These are phyloP conservation scores for Tragelaphus scriptus DNA, from an alignment of 2,113 vertebrate genomes.

Conservation along the genomic window DNA sequence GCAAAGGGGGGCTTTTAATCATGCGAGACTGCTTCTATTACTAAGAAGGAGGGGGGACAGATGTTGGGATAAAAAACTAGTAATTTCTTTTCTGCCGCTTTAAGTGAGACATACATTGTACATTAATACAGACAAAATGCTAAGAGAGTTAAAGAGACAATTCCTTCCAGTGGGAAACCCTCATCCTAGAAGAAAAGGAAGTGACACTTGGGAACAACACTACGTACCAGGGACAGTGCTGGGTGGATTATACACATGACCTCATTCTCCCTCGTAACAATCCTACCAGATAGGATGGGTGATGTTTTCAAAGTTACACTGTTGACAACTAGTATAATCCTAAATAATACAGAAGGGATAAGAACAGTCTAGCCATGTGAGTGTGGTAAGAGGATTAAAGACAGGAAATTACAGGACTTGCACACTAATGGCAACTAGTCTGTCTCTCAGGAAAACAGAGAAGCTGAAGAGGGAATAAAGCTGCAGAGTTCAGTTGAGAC, in stretches of 20 bases:
- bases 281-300: not conserved
- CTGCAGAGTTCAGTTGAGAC: not conserved
- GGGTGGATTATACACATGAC: not conserved
- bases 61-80: not conserved
- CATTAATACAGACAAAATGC: not conserved
- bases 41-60: not conserved
- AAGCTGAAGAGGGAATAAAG: not conserved
- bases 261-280: not conserved
- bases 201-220: not conserved
- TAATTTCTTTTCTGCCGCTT: not conserved
- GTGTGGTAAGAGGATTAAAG: not conserved
- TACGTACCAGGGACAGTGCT: not conserved
- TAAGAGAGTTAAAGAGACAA: not conserved
- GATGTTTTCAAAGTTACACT: not conserved
- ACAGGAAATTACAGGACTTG: not conserved
- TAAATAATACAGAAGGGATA: not conserved
- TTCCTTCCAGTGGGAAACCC: not conserved
- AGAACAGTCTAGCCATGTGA: not conserved
- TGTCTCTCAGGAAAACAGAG: not conserved
- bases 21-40: not conserved
- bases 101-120: not conserved
- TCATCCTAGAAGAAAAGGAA: not conserved
- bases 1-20: not conserved
- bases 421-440: not conserved
- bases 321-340: not conserved